These are phyloP conservation scores for Mus spicilegus DNA, from an alignment of 2,113 vertebrate genomes.

Conservation along the genomic window DNA sequence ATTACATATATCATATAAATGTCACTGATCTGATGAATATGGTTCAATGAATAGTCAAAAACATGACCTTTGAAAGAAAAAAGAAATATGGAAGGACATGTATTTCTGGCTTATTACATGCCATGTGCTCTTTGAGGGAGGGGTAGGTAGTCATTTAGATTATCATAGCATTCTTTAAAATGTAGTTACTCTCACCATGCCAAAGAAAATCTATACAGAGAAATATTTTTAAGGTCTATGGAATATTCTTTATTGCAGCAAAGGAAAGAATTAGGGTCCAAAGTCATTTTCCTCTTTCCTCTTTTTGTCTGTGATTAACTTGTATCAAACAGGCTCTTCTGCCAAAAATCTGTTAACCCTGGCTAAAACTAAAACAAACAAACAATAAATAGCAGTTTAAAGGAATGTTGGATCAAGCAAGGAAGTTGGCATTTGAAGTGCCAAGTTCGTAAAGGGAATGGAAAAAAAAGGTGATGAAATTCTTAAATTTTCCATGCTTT, in stretches of 20 bases:
- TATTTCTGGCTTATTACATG: slow-evolving; percentile 20
- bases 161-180: not conserved
- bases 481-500: not conserved
- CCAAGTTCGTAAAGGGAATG: not conserved
- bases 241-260: not conserved
- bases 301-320: not conserved
- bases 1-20: slow-evolving; percentile 66
- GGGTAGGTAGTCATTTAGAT: not conserved
- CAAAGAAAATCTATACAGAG: not conserved
- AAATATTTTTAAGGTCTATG: not conserved
- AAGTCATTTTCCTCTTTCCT: not conserved
- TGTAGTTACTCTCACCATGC: not conserved
- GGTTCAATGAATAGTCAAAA: slow-evolving; percentile 68
- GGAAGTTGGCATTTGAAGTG: not conserved
- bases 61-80: slow-evolving; percentile 46
- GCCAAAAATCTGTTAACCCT: not conserved
- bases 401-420: not conserved
- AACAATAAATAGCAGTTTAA: not conserved
- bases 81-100: not conserved
- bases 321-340: slow-evolving; percentile 8
- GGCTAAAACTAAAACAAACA: slow-evolving; percentile 18
- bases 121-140: not conserved
- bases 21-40: slow-evolving; percentile 65
- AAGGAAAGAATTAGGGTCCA: not conserved
- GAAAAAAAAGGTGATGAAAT: not conserved